Evolutionary conservation across 1,140 invertebrate genomes (phyloP), one percentile per base, ranked within the genome.

Genomic region (Dolichoris vasculosae): DNA sequence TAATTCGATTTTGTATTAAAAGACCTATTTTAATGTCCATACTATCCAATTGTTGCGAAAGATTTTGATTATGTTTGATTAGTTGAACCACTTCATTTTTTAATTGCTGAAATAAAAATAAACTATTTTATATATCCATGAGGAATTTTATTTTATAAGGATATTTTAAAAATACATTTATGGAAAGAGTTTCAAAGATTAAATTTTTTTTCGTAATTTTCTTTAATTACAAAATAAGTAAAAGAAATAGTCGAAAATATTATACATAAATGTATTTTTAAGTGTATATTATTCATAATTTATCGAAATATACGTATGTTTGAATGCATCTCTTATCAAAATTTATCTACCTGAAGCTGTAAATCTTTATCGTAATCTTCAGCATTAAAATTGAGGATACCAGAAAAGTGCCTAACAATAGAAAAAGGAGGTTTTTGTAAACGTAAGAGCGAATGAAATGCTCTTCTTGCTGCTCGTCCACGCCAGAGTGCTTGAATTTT

Each of bases 1-100:
- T 95, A 80, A 97, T 96, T 88, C 96, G 94, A 91, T 97, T 97
- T 92, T 97, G 96, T 35, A 97, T 96, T 2, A 97, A 93, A 20
- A 97, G 94, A 7, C 96, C 97, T 88, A 97, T 97, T 93, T 97
- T 97, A 23, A 97, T 94, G 90, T 97, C 97, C 96, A 97, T 97
- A 82, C 94, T 94, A 87, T 97, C 96, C 48, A 97, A 92, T 89
- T 97, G 95, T 86, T 96, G 95, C 17, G 96, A 96, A 48, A 97
- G 92, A 89, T 96, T 95, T 90, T 97, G 95, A 91, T 97, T 97
- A 83, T 95, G 95, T 82, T 95, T 94, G 87, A 97, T 97, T 38
- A 95, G 94, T 90, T 97, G 95, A 7, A 96, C 96, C 2, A 97
- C 96, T 88, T 97, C 95, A 71, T 95, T 95, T 88, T 96, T 95